phyloP scores from a whole-genome alignment of 1,140 invertebrate genomes.

The Saccostrea echinata region DNA sequence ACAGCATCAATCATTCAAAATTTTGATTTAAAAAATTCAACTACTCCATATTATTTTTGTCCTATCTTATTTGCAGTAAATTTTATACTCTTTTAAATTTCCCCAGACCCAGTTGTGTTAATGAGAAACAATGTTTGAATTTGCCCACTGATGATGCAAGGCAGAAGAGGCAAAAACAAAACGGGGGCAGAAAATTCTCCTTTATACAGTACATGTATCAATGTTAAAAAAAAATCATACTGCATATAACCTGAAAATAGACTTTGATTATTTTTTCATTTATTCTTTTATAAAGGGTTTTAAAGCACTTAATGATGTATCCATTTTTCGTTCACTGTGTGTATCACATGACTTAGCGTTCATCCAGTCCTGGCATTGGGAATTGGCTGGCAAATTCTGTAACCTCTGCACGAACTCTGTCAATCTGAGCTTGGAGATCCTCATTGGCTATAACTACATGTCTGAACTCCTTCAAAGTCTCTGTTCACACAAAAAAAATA shows the following conservation, averaged over 20 bases:
- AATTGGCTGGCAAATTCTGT: conserved; percentile 89
- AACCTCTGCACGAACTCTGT: conserved; percentile 85
- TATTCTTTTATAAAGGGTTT: background rate
- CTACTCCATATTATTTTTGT: background rate
- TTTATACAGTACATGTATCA: no score
- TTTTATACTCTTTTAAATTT: no score
- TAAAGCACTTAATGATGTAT: background rate
- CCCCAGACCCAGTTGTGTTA: no score
- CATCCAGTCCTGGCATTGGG: conserved; percentile 87
- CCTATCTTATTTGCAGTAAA: no score
- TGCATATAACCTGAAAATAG: background rate
- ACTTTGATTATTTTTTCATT: background rate
- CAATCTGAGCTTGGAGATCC: conserved; percentile 84
- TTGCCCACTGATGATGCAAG: no score
- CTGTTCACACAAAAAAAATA: conserved; percentile 52
- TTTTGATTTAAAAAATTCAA: background rate
- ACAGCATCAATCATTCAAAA: background rate
- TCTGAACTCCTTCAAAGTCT: conserved; percentile 92
- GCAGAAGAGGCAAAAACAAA: no score
- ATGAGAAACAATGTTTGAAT: no score
- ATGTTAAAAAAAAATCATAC: no score
- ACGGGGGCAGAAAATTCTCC: no score
- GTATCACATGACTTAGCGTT: no score
- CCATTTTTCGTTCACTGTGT: background rate
- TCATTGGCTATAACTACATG: conserved; percentile 84